Evolutionary conservation across 2,888 invertebrate genomes (phyloP), one percentile per base, ranked within the genome.

Genomic region (Euplagia quadripunctaria): DNA sequence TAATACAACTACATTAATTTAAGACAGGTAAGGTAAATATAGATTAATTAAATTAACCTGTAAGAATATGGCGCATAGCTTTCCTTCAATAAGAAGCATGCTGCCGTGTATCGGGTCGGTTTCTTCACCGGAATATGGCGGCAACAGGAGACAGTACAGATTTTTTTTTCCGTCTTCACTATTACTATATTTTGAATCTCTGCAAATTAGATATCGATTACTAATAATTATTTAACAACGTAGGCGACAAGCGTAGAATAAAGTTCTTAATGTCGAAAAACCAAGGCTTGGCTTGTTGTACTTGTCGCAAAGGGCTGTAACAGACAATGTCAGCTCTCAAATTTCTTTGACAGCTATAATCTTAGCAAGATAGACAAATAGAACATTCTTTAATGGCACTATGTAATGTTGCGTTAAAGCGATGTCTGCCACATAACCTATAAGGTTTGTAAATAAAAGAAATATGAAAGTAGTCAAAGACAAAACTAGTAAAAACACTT

Each of bases 61-160:
- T 77, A 94, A 88, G 80, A 93, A 94, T 14, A 94, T 76, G 8
- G 91, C 94, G 74, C 93, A 89, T 64, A 95, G 85, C 84, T 94
- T 94, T 12, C 91, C 94, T 42, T 87, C 91, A 52, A 90, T 86
- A 41, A 94, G 79, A 20, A 95, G 89, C 66, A 95, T 75, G 49
- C 91, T 88, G 5, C 95, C 95, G 70, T 94, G 94, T 6, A 93
- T 82, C 0, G 92, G 89, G 69, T 94, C 92, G 4, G 83, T 81
- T 46, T 89, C 85, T 80, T 94, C 93, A 6, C 88, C 88, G 4
- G 75, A 70, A 70, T 93, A 93, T 4, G 90, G 88, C 0, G 94
- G 94, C 77, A 94, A 84, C 16, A 91, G 85, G 8, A 95, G 78
- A 81, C 94, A 95, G 82, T 90, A 93, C n/a, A 94, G 83, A 76